These are phyloP conservation scores for Troides aeacus DNA, from an alignment of 2,888 invertebrate genomes.

Conservation along the genomic window DNA sequence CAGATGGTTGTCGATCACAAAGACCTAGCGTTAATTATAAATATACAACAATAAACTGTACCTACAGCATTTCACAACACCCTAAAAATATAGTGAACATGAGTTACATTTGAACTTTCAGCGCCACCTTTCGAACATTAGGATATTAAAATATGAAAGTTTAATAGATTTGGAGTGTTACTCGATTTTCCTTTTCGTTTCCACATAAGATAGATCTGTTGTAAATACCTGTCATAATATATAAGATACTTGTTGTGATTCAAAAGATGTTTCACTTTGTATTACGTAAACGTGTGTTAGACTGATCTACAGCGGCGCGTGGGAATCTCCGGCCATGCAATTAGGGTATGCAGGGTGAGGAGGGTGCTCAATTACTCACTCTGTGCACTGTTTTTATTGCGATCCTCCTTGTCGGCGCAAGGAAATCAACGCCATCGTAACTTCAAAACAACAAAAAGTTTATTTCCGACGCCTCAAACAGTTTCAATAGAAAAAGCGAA, in stretches of 20 bases:
- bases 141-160: too few species aligned
- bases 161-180: neutral
- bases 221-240: neutral
- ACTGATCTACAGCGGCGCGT: conserved; percentile 57
- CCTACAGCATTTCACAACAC: too few species aligned
- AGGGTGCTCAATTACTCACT: conserved; percentile 66
- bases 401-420: conserved; percentile 55
- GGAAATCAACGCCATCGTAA: conserved; percentile 42
- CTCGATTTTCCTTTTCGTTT: neutral
- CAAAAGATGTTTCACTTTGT: neutral
- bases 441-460: conserved; percentile 8
- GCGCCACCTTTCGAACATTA: too few species aligned
- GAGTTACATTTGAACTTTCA: too few species aligned
- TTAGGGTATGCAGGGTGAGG: conserved; percentile 70
- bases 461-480: neutral
- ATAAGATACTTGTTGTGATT: neutral
- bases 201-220: neutral
- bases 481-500: conserved; percentile 5
- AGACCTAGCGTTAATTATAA: too few species aligned
- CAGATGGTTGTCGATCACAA: too few species aligned
- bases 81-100: too few species aligned
- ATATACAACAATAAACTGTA: too few species aligned
- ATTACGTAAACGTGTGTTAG: conserved; percentile 36
- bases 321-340: conserved; percentile 70
- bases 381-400: conserved; percentile 66